Evolutionary conservation across 2,888 invertebrate genomes (phyloP).

Genomic region (Serripes groenlandicus): DNA sequence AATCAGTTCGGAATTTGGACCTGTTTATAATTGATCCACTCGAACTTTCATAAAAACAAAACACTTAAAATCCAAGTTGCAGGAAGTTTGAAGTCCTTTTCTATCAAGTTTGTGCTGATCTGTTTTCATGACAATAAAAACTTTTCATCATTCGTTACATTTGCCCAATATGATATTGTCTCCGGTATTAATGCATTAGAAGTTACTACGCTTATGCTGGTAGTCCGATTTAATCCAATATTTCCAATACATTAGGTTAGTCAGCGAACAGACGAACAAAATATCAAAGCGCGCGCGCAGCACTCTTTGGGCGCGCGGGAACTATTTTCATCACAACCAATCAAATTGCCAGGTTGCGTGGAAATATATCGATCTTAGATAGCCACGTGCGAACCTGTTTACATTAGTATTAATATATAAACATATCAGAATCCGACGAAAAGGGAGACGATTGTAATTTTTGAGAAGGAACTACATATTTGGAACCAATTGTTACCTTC

Average conservation of each 20-base stretch:
- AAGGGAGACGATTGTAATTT: no score
- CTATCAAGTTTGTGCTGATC: no score
- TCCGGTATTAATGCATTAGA: constrained; percentile 13
- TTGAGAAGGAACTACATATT: no score
- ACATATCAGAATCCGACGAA: no score
- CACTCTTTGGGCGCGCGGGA: constrained; percentile 13
- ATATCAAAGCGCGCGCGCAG: constrained; percentile 33
- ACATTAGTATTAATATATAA: neutral
- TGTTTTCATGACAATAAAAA: neutral
- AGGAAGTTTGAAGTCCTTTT: no score
- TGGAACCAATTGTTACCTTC: no score
- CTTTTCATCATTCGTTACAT: neutral
- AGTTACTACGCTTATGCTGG: constrained; percentile 17
- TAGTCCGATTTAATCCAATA: constrained; percentile 40
- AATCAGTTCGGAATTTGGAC: no score
- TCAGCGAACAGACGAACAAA: constrained; percentile 21
- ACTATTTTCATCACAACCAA: constrained; percentile 31
- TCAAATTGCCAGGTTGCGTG: constrained; percentile 8
- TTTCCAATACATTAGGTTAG: constrained; percentile 31
- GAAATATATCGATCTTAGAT: constrained; percentile 9
- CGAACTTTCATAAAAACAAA: neutral
- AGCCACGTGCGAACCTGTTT: constrained; percentile 23
- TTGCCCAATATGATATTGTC: neutral
- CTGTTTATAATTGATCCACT: no score
- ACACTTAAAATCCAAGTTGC: no score